Base-by-base conservation (phyloP, 1,140 invertebrate genomes). In the Tigriopus japonicus region DNA sequence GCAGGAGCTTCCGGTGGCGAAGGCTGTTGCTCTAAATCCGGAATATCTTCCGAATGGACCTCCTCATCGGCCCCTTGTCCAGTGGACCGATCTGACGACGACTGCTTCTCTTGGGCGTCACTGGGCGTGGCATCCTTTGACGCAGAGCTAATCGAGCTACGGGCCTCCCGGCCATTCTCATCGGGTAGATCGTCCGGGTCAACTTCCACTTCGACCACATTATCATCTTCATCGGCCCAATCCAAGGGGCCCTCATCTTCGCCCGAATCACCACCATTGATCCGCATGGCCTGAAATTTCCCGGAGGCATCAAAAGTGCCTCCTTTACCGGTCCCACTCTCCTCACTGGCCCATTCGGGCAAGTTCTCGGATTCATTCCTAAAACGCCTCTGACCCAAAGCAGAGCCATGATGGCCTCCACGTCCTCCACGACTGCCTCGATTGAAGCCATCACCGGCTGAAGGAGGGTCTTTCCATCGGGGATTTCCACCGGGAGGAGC, bases 301-400 rank as follows among this genome's bases (percentile, higher is more conserved):
- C 87, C 87, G 54, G 78, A 80, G 1, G 86, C 77, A 72, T 91
- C 87, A 72, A 91, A 91, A 60, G 83, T 86, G 14, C 87, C 87
- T 35, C 86, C 82, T 62, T 80, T 79, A 70, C 87, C 85, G 24
- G 77, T 77, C 28, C 79, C 76, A 70, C 83, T 85, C 69, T 84
- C 82, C 66, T 85, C 83, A 51, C 76, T 83, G 6, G 81, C 83
- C 81, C 74, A 75, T 63, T 43, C 62, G 63, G 51, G 51, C 10
- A 58, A 15, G 13, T 17, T 15, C 17, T 51, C n/a, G 12, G n/a
- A 35, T 35, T 35, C 15, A 7, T 51, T 17, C 10, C 45, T 21
- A 51, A 5, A n/a, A 21, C 52, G n/a, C 35, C 52, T 3, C 7
- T 35, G 52, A 6, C 52, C 23, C 17, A 21, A 49, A 2, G 3